These are phyloP conservation scores for Nudaria mundana DNA, from an alignment of 2,888 invertebrate species.

Conservation along the genomic window DNA sequence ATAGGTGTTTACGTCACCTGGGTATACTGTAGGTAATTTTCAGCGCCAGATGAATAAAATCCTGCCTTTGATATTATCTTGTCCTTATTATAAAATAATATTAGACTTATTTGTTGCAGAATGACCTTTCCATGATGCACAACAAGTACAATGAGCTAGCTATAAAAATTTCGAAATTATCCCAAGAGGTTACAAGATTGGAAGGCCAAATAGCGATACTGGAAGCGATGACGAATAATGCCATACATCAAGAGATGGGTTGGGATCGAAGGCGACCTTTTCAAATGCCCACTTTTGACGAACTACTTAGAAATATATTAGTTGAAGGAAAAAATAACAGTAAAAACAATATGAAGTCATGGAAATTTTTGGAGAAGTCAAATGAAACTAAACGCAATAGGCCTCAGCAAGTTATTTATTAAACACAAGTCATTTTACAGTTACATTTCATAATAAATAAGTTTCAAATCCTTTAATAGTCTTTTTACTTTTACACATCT, in stretches of 20 bases:
- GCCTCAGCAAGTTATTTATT: no score
- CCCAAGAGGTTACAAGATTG: slow-evolving; percentile 59
- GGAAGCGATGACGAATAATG: slow-evolving; percentile 48
- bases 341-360: slow-evolving; percentile 10
- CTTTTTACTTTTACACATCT: no score
- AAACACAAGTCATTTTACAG: slow-evolving; percentile 10
- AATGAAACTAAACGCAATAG: no score
- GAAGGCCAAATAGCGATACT: slow-evolving; percentile 63
- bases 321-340: slow-evolving; percentile 22
- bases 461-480: no score
- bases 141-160: slow-evolving; percentile 55
- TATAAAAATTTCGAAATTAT: slow-evolving; percentile 46
- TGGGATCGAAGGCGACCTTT: slow-evolving; percentile 43
- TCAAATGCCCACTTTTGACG: slow-evolving; percentile 44
- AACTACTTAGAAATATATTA: slow-evolving; percentile 28
- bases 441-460: neutral
- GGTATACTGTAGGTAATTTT: no score
- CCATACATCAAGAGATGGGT: slow-evolving; percentile 38
- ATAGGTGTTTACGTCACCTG: no score
- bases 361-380: no score
- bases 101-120: slow-evolving; percentile 44
- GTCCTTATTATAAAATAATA: neutral
- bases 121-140: slow-evolving; percentile 49
- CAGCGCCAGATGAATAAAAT: no score
- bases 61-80: no score